phyloP scores from a whole-genome alignment of 2,113 vertebrate genomes.

The Proteles cristata region DNA sequence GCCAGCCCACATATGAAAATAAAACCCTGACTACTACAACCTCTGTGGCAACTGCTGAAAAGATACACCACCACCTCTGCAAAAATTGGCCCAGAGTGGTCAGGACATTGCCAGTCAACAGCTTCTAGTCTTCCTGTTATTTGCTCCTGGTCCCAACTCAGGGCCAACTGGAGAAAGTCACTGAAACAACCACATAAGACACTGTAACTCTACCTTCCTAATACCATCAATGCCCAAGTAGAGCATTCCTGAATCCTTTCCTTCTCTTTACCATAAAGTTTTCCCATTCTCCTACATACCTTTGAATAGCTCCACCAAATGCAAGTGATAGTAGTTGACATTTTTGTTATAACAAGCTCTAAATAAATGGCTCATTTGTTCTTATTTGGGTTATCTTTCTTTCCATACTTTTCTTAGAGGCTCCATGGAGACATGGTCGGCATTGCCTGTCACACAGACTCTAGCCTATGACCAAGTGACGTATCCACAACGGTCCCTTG shows the following conservation, averaged over 20 bases:
- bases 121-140: background rate
- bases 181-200: background rate
- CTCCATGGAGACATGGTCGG: background rate
- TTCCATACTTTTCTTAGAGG: background rate
- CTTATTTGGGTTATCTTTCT: background rate
- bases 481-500: background rate
- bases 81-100: background rate
- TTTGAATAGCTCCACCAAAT: background rate
- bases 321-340: background rate
- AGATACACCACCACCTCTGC: background rate
- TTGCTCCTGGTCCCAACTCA: background rate
- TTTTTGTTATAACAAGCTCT: background rate
- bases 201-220: background rate
- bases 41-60: background rate
- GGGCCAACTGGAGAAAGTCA: background rate
- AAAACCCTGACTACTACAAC: background rate
- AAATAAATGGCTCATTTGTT: background rate
- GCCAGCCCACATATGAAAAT: no score
- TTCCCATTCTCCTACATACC: background rate
- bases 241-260: background rate
- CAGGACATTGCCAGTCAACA: background rate
- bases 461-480: background rate
- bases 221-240: background rate
- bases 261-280: background rate
- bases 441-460: background rate